Evolutionary conservation across 2,888 invertebrate species (phyloP).

Genomic region (Ophraella communa): DNA sequence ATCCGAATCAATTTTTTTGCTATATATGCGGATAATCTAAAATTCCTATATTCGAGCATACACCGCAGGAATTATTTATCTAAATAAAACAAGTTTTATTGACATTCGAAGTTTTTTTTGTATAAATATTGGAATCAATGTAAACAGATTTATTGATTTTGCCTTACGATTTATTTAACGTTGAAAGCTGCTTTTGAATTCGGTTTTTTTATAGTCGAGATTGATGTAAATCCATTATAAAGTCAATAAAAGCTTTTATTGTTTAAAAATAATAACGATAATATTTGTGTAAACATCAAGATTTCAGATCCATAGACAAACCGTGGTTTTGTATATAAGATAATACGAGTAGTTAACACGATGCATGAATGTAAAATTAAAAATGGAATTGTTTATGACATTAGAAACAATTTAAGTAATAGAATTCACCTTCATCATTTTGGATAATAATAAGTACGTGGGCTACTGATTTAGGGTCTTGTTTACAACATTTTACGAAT

Average conservation of each 20-base stretch:
- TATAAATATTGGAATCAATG: conserved; percentile 9
- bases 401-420: too few species aligned
- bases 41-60: neutral
- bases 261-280: neutral
- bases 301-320: neutral
- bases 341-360: too few species aligned
- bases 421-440: too few species aligned
- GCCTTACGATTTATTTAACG: neutral
- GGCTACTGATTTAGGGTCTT: too few species aligned
- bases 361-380: too few species aligned
- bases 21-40: neutral
- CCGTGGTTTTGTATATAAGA: neutral
- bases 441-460: too few species aligned
- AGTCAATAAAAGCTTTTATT: neutral
- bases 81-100: conserved; percentile 12
- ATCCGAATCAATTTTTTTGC: neutral
- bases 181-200: neutral
- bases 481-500: too few species aligned
- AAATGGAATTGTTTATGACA: too few species aligned
- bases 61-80: neutral
- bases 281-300: neutral
- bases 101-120: conserved; percentile 4
- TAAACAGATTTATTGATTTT: conserved; percentile 11
- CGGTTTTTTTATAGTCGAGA: neutral
- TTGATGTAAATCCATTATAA: neutral